phyloP scores from a whole-genome alignment of 2,888 invertebrate species.

The Phymatocera aterrima region DNA sequence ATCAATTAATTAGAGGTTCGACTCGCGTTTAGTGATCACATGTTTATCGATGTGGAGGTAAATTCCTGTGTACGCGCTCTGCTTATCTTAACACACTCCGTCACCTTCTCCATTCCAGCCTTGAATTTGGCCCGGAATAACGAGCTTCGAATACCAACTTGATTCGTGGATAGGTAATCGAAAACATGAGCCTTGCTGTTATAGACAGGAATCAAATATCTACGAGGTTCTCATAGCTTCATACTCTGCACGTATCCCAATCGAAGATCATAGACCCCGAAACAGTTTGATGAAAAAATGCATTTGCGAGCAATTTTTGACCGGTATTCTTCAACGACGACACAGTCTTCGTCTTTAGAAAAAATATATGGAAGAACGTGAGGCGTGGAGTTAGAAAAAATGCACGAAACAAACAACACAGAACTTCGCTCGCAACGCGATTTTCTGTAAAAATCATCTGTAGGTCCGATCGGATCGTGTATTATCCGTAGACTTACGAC shows the following conservation, averaged over 20 bases:
- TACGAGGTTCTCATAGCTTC: not conserved
- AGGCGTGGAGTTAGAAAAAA: too few species aligned
- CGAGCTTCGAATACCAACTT: not conserved
- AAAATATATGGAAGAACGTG: too few species aligned
- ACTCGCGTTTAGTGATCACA: not conserved
- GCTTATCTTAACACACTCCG: not conserved
- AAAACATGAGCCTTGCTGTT: not conserved
- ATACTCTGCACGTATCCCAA: not conserved
- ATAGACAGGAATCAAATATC: not conserved
- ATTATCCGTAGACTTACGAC: too few species aligned
- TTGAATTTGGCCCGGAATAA: conserved; percentile 5
- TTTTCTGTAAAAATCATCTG: too few species aligned
- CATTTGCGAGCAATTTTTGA: too few species aligned
- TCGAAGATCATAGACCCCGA: too few species aligned
- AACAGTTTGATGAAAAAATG: too few species aligned
- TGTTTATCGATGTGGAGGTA: not conserved
- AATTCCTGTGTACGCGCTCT: not conserved
- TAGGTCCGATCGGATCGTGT: too few species aligned
- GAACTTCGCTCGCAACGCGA: too few species aligned
- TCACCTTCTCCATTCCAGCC: not conserved
- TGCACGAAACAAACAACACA: too few species aligned
- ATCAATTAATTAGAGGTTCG: not conserved
- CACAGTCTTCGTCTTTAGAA: too few species aligned
- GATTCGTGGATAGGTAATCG: not conserved
- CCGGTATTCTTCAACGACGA: too few species aligned